Conservation (phyloP, 92 coral and sea anemone genomes). For the Umimayanthus chanpuru region DNA sequence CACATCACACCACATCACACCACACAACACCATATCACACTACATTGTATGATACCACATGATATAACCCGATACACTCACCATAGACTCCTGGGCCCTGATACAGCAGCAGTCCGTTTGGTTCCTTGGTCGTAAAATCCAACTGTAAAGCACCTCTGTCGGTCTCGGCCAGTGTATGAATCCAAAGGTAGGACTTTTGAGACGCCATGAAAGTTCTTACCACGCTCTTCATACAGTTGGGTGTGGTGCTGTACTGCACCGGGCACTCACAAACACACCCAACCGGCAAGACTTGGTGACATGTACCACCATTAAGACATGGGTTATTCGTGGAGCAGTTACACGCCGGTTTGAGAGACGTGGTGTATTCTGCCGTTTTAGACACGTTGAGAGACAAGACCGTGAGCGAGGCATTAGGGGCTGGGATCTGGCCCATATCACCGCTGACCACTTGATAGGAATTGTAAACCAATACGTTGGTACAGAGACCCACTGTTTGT, state of each 20-base stretch:
- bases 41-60: too few species aligned
- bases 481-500: conserved; percentile 69
- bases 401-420: conserved; percentile 79
- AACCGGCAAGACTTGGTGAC: conserved; percentile 72
- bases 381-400: conserved; percentile 76
- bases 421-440: conserved; percentile 87
- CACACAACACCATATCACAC: not conserved
- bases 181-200: conserved; percentile 88
- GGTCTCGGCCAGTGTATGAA: conserved; percentile 57
- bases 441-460: conserved; percentile 89
- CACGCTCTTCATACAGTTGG: conserved; percentile 80
- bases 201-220: conserved; percentile 71
- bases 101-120: conserved; percentile 86
- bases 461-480: conserved; percentile 59
- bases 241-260: conserved; percentile 57
- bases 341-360: conserved; percentile 45
- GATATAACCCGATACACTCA: conserved; percentile 35
- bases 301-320: conserved; percentile 78
- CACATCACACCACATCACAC: not conserved
- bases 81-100: conserved; percentile 79
- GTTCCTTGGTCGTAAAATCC: conserved; percentile 75
- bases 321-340: conserved; percentile 71
- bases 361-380: conserved; percentile 58
- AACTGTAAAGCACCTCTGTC: conserved; percentile 73
- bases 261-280: conserved; percentile 90